A percentile compares a stretch with the other conserved stretches of the same genome.
Conservation (phyloP, 30 jellyfish, hydroid and myxozoan genomes). For the Morbakka virulenta region DNA sequence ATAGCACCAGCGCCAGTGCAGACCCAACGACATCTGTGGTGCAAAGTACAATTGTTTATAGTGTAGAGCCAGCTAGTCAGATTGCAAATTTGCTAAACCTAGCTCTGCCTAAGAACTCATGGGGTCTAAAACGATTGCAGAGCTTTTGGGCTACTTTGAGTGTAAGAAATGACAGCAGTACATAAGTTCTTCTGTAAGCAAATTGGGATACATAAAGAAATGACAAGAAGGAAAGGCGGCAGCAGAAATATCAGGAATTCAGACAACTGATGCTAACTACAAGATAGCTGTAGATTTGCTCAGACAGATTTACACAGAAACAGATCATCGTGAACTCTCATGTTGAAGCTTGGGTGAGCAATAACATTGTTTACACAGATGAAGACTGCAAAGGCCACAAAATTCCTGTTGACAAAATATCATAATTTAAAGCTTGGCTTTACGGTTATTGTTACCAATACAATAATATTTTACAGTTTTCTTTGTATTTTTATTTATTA, state of each 20-base stretch:
- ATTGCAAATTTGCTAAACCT: constrained; percentile 25
- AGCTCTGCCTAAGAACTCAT: constrained; percentile 11
- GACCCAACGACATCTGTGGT: not conserved
- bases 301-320: constrained; percentile 16
- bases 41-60: not conserved
- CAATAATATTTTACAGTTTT: no score
- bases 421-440: no score
- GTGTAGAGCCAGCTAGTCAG: not conserved
- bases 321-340: constrained; percentile 13
- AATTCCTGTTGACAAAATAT: constrained; percentile 7
- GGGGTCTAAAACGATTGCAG: constrained; percentile 34
- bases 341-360: constrained; percentile 15
- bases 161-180: no score
- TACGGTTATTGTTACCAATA: no score
- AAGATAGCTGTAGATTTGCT: constrained; percentile 7
- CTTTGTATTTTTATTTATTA: no score
- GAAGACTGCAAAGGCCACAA: not conserved
- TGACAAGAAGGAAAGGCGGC: constrained; percentile 35
- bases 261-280: constrained; percentile 10
- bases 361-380: not conserved
- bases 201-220: constrained; percentile 14
- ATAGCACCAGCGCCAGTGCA: not conserved
- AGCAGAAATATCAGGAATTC: constrained; percentile 14
- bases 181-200: constrained; percentile 10
- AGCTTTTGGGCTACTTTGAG: constrained; percentile 41